phyloP scores from a whole-genome alignment of 1,140 invertebrate genomes.

The fruit fly (Drosophila melanogaster) region DNA sequence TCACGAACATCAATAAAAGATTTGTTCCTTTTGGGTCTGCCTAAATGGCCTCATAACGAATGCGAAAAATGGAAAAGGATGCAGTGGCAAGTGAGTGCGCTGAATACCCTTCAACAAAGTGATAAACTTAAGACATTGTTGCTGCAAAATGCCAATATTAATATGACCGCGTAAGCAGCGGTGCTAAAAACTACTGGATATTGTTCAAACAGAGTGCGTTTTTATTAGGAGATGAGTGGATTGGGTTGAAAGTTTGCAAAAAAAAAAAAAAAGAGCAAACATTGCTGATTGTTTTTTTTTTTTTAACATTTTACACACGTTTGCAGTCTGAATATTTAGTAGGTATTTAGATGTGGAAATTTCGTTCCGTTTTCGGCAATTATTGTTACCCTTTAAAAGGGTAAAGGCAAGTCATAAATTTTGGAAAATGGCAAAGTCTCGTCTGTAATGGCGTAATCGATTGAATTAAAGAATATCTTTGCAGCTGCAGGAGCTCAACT shows the following conservation, averaged over 20 bases:
- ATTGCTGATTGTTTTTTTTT: too few relatives aligned
- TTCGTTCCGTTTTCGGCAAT: neutral
- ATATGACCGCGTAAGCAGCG: neutral
- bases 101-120: neutral
- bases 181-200: neutral
- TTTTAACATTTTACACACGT: too few relatives aligned
- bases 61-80: neutral
- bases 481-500: neutral
- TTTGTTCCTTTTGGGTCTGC: slow-evolving; percentile 12
- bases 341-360: neutral
- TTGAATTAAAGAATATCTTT: slow-evolving; percentile 21
- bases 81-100: neutral
- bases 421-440: slow-evolving; percentile 3
- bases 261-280: too few relatives aligned
- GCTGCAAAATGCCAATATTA: too few relatives aligned
- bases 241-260: too few relatives aligned
- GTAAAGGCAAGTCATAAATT: slow-evolving; percentile 20
- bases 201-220: neutral
- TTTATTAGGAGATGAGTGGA: neutral
- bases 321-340: too few relatives aligned
- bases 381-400: neutral
- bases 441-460: slow-evolving; percentile 30
- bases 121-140: slow-evolving; percentile 3
- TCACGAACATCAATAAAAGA: slow-evolving; percentile 41
- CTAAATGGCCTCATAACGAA: slow-evolving; percentile 22